Base-by-base conservation (phyloP, 2,113 vertebrate genomes). In the Copsychus sechellarum region DNA sequence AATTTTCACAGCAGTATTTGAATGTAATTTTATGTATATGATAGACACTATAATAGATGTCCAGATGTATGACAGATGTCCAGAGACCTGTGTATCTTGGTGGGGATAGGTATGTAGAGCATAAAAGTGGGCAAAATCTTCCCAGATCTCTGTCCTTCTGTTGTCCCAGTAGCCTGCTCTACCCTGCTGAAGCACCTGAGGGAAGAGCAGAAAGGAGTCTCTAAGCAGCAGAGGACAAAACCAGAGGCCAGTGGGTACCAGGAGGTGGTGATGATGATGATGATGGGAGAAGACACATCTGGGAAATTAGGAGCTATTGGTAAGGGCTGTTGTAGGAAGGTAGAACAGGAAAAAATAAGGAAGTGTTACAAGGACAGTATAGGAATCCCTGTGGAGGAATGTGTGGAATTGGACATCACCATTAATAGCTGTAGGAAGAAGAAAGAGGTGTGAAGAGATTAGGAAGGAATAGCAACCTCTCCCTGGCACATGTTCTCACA, bases 321-420 rank as follows among this genome's bases (percentile, higher is more conserved):
- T 31, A 58, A 60, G 34, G 11, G 11, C 48, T 62, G 33, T 58
- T 0, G 0, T 45, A 36, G 34, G 45, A 58, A 8, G 17, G 43
- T 38, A 23, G 14, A 33, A 33, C 14, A n/a, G 47, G 61, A 80
- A 80, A 29, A 65, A 61, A 61, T 38, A 33, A 25, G 24, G 9
- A n/a, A 65, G 5, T 33, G 19, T 65, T 53, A 20, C 5, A 26
- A 69, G 19, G 53, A 42, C 8, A n/a, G 38, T 24, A 58, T 4
- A 22, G 57, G 20, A 71, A 56, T 47, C 26, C 12, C 23, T 10
- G 9, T 2, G 2, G 38, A 36, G 20, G 29, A 33, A n/a, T 26
- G 20, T 50, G 24, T 67, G 38, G 64, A 78, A n/a, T 8, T 50
- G 34, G 34, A 42, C 4, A 10, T 71, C 42, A 84, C 29, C 26